Percentiles rank a stretch among this genome's conserved stretches.
Evolutionary conservation across 2,888 invertebrate species (phyloP).

Genomic region (Biston stratarius): DNA sequence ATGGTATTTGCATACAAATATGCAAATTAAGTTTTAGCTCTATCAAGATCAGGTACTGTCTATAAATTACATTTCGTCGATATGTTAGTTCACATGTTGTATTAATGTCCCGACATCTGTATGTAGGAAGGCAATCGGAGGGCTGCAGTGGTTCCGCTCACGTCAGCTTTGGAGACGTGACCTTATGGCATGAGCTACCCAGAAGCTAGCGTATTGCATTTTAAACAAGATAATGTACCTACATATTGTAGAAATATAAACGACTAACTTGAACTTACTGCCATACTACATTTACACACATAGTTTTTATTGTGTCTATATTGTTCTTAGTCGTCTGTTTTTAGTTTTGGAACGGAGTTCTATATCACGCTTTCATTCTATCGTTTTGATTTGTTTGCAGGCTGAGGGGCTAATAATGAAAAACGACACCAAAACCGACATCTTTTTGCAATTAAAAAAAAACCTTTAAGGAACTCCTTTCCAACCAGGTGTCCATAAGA

Average conservation of each 20-base stretch:
- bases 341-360: too few species aligned
- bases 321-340: too few species aligned
- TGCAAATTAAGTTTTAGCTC: not conserved
- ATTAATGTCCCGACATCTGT: slow-evolving; percentile 34
- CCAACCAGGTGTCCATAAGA: too few species aligned
- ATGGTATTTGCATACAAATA: not conserved
- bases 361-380: too few species aligned
- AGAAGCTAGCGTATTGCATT: slow-evolving; percentile 23
- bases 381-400: too few species aligned
- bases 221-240: slow-evolving; percentile 7
- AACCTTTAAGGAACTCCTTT: too few species aligned
- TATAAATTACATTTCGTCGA: slow-evolving; percentile 22
- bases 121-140: slow-evolving; percentile 32
- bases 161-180: slow-evolving; percentile 29
- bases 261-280: not conserved
- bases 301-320: not conserved
- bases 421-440: too few species aligned
- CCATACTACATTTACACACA: not conserved
- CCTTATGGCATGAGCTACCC: slow-evolving; percentile 28
- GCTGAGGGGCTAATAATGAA: too few species aligned
- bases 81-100: slow-evolving; percentile 43
- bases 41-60: slow-evolving; percentile 14
- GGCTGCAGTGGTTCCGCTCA: slow-evolving; percentile 29
- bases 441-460: too few species aligned
- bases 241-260: not conserved